Evolutionary conservation across 2,888 invertebrate genomes (phyloP), one percentile per base, ranked within the genome.

Genomic region (Alsophila aescularia): DNA sequence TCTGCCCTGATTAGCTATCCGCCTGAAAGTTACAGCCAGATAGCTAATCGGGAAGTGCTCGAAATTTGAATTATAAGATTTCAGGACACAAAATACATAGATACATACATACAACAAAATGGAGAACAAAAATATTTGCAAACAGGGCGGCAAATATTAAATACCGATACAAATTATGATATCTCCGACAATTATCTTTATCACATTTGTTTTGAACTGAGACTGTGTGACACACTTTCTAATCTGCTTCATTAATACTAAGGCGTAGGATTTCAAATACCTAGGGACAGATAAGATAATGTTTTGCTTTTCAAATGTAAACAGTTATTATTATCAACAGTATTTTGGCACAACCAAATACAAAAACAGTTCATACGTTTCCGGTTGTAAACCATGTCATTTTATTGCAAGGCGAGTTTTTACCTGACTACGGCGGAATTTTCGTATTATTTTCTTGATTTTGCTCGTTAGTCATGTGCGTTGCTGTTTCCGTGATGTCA

Each of bases 191-290:
- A 57, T 56, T 49, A 35, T 43, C 50, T 45, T 52, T 24, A 24
- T 52, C 47, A 34, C 50, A 55, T 58, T 60, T 62, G 47, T 56
- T 58, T 47, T 58, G 16, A 44, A 55, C 51, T 52, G 36, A 58
- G 42, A 53, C 48, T 50, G 45, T 40, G 41, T 60, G 64, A 60
- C 62, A 62, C 52, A 64, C 27, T 64, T 60, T 15, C 40, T 51
- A 42, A 43, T 50, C 51, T 16, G 14, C 16, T 52, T 39, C 32
- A 44, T 35, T 27, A 50, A 41, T 35, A 40, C 40, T 16, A 21
- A 12, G 35, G 6, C 40, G 31, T 37, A 12, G 35, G 6, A 2
- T 10, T 29, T 37, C 18, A 14, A 31, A 24, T 36, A 42, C 31
- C 6, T 21, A 18, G 36, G 18, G 6, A 43, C n/a, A 31, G 50